Conservation (phyloP, 2,888 invertebrate genomes). For the Melieria omissa region DNA sequence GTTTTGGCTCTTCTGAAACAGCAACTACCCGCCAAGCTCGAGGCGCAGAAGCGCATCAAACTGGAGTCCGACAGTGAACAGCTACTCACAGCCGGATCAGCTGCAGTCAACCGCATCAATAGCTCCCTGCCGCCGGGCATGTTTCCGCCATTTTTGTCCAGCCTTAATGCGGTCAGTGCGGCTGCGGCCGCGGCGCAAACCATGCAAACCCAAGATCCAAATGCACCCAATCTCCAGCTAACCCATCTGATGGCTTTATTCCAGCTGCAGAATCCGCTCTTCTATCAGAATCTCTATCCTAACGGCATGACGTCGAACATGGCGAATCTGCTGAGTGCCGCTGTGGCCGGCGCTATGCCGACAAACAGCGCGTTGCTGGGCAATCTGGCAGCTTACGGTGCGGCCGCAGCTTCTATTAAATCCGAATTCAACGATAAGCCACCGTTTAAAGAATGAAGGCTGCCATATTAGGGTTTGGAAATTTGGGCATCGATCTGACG, state of each 20-base stretch:
- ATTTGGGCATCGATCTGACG: background rate
- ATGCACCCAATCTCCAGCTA: conserved; percentile 59
- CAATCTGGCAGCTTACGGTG: conserved; percentile 53
- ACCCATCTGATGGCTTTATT: conserved; percentile 64
- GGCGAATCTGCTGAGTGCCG: conserved; percentile 44
- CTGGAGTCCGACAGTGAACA: conserved; percentile 46
- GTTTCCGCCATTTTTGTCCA: conserved; percentile 53
- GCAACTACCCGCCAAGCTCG: conserved; percentile 54
- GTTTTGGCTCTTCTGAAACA: conserved; percentile 27
- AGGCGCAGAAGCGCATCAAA: conserved; percentile 54
- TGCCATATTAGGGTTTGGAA: background rate
- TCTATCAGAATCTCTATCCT: conserved; percentile 65
- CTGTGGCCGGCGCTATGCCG: conserved; percentile 43
- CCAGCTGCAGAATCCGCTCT: conserved; percentile 63
- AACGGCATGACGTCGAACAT: conserved; percentile 51
- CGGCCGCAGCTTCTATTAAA: conserved; percentile 52
- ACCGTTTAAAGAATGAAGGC: conserved; percentile 53
- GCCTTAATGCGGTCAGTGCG: conserved; percentile 45
- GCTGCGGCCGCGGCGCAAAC: conserved; percentile 45
- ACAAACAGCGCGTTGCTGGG: conserved; percentile 47
- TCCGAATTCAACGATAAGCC: conserved; percentile 53
- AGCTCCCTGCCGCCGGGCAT: conserved; percentile 27
- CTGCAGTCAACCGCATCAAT: conserved; percentile 16
- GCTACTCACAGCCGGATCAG: conserved; percentile 11
- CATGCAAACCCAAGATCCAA: conserved; percentile 47